Conservation (phyloP, 2,113 vertebrate genomes). For the Crotalus helleri region DNA sequence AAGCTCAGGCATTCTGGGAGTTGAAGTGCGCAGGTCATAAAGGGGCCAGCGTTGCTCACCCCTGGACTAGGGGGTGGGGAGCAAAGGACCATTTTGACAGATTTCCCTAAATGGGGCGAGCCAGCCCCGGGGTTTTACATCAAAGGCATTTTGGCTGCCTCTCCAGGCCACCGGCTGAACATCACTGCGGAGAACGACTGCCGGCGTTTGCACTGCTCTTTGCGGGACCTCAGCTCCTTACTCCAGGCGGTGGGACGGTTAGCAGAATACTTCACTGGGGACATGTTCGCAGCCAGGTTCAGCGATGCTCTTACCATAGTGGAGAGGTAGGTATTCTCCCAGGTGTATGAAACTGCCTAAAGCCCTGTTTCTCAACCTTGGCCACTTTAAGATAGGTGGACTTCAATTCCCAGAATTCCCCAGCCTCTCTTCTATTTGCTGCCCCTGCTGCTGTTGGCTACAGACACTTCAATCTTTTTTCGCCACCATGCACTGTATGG, state of each 20-base stretch:
- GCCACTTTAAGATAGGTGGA: not conserved
- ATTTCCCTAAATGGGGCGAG: not conserved
- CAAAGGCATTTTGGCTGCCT: rapidly evolving
- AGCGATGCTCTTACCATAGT: slow-evolving; percentile 88
- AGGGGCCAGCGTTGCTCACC: not conserved
- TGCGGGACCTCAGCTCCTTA: slow-evolving; percentile 92
- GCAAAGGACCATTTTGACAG: not conserved
- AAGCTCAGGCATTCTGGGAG: too few species aligned
- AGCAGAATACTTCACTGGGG: slow-evolving; percentile 91
- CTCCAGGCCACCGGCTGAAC: slow-evolving; percentile 87
- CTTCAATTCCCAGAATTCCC: not conserved
- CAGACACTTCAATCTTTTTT: not conserved
- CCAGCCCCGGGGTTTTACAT: not conserved
- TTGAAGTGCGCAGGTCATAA: too few species aligned
- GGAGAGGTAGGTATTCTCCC: slow-evolving; percentile 78
- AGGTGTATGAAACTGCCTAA: not conserved
- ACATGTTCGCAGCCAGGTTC: slow-evolving; percentile 88
- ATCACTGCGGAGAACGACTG: slow-evolving; percentile 95
- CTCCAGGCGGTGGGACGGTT: slow-evolving; percentile 92
- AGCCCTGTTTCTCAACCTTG: not conserved
- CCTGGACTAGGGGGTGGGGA: not conserved
- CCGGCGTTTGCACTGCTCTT: slow-evolving; percentile 89
- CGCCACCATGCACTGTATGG: too few species aligned
- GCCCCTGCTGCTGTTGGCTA: not conserved
- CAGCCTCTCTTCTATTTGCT: not conserved